phyloP scores from a whole-genome alignment of 2,888 invertebrate species.

The Caradrina clavipalpis region DNA sequence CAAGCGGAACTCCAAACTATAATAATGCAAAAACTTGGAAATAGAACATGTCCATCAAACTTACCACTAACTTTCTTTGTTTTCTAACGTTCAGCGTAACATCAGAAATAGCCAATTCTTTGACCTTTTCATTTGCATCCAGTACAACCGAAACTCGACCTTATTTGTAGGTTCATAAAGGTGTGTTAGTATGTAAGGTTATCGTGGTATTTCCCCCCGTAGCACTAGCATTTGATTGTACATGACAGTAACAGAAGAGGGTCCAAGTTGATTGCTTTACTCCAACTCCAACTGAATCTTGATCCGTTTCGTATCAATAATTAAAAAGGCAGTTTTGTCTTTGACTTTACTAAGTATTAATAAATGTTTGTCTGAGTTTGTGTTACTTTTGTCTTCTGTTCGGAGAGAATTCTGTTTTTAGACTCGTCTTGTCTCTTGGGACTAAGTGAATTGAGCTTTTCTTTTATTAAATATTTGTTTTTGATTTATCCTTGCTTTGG shows the following conservation, averaged over 20 bases:
- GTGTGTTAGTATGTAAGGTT: background rate
- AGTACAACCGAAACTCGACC: slow-evolving; percentile 17
- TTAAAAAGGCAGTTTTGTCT: slow-evolving; percentile 64
- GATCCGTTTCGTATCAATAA: slow-evolving; percentile 71
- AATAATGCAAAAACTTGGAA: slow-evolving; percentile 57
- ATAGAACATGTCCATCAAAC: slow-evolving; percentile 61
- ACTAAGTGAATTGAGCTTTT: slow-evolving; percentile 23
- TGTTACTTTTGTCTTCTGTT: slow-evolving; percentile 19
- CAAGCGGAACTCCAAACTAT: slow-evolving; percentile 36
- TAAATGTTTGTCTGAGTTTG: slow-evolving; percentile 51
- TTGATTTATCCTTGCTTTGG: slow-evolving; percentile 11
- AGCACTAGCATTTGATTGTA: slow-evolving; percentile 75
- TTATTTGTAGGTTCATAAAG: slow-evolving; percentile 7
- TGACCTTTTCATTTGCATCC: slow-evolving; percentile 2
- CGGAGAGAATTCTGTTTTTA: slow-evolving; percentile 12
- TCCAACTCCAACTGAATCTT: slow-evolving; percentile 71
- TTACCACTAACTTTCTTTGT: slow-evolving; percentile 58
- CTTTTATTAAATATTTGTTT: slow-evolving; percentile 21
- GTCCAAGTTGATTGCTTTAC: slow-evolving; percentile 77
- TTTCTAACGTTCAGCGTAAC: slow-evolving; percentile 43
- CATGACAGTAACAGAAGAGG: slow-evolving; percentile 80
- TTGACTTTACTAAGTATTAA: slow-evolving; percentile 57
- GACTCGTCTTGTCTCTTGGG: background rate
- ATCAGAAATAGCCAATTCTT: slow-evolving; percentile 52
- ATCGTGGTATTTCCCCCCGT: slow-evolving; percentile 18